A percentile compares a stretch with the other conserved stretches of the same genome.
These are phyloP conservation scores for Cataglyphis livida DNA, from an alignment of 2,888 invertebrate genomes.

Conservation along the genomic window DNA sequence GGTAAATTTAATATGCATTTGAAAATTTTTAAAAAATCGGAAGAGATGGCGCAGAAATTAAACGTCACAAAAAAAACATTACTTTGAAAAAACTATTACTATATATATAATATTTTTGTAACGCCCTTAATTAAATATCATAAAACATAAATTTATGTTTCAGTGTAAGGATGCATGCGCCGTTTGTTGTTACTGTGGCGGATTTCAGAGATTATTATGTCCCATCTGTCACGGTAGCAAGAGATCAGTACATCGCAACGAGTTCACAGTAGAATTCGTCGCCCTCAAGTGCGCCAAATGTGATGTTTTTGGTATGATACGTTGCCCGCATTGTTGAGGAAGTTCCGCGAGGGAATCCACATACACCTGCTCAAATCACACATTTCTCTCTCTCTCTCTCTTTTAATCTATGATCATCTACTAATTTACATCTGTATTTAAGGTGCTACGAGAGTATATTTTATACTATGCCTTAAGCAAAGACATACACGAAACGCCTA, in stretches of 20 bases:
- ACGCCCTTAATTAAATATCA: neutral
- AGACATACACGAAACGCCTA: constrained; percentile 39
- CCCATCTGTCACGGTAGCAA: constrained; percentile 97
- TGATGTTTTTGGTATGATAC: constrained; percentile 97
- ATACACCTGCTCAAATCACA: constrained; percentile 49
- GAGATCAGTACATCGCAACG: constrained; percentile 97
- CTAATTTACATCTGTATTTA: constrained; percentile 68
- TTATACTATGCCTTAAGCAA: constrained; percentile 60
- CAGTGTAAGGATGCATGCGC: constrained; percentile 74
- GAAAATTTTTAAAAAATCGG: neutral
- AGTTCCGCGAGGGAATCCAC: constrained; percentile 1
- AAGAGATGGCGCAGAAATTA: neutral
- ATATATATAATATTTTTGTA: neutral
- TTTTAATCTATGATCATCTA: constrained; percentile 42
- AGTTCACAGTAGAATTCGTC: constrained; percentile 97
- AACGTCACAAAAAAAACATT: neutral
- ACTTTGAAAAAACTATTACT: neutral
- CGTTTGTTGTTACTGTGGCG: constrained; percentile 94
- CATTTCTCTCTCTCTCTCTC: neutral
- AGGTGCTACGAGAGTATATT: constrained; percentile 77
- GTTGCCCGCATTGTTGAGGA: constrained; percentile 93
- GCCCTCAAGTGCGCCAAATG: constrained; percentile 98
- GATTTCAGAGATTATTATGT: constrained; percentile 96
- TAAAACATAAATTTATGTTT: constrained; percentile 53
- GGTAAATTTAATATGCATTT: neutral